Evolutionary conservation across 1,140 invertebrate genomes (phyloP).

Genomic region (Diorhabda sublineata): DNA sequence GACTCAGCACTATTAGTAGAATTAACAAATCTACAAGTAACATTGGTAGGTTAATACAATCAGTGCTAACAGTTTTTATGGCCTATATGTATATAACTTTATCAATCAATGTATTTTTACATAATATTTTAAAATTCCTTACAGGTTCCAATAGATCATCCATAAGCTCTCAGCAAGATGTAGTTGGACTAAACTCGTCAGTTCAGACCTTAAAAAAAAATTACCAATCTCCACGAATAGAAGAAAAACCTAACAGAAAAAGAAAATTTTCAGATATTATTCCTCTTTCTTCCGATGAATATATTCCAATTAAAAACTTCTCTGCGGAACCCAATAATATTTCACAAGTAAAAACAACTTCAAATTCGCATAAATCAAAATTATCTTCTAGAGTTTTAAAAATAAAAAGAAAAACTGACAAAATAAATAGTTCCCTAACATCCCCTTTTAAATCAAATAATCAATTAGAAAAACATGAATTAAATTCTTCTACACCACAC

Average conservation of each 20-base stretch:
- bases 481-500: neutral
- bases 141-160: too few species aligned
- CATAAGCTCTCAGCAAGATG: too few species aligned
- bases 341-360: neutral
- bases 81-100: too few species aligned
- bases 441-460: neutral
- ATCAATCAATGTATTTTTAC: too few species aligned
- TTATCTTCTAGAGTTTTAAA: neutral
- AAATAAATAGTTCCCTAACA: neutral
- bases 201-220: neutral
- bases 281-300: neutral
- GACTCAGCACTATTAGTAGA: too few species aligned
- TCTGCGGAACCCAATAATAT: neutral
- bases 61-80: too few species aligned
- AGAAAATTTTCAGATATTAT: slow-evolving; percentile 1
- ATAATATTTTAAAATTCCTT: too few species aligned
- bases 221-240: neutral
- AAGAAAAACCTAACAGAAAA: slow-evolving; percentile 1
- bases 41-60: too few species aligned
- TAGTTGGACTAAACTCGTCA: too few species aligned
- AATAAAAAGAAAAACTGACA: slow-evolving; percentile 2
- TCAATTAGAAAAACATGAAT: neutral
- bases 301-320: neutral
- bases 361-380: neutral
- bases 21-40: too few species aligned